Base-by-base conservation (phyloP, 2,113 vertebrate species). In the Mesocricetus auratus region DNA sequence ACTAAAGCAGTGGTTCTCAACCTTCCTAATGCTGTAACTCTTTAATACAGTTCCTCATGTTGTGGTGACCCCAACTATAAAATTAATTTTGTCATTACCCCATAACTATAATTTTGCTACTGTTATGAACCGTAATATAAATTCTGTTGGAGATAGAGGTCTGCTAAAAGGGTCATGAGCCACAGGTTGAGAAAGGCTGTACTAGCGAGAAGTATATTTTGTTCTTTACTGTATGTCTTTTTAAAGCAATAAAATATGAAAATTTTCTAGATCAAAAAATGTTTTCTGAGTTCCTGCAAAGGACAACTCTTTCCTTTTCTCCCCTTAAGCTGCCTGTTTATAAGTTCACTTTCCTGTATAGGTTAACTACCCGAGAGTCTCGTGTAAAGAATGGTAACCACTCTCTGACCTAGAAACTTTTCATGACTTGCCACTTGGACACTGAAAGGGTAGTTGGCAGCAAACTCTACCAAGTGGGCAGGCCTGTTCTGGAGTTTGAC, bases 221-320 rank as follows among this genome's bases (percentile, higher is more conserved):
- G 4, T 21, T 50, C 29, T 47, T 86, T 33, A 86, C 31, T 33
- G 5, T 22, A 86, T 50, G 66, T 66, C 29, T 47, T 45, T 85
- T 86, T 17, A 16, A 47, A 66, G 42, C 39, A 66, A 68, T 50
- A 66, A 68, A 68, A 66, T 19, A 33, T 56, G 17, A 42, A 29
- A 56, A 22, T 11, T 22, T 85, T 66, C 60, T 86, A 36, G 24
- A 42, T 15, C 53, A 58, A 74, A 88, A 83, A 19, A 19, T 86
- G 22, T 68, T 90, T 90, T 95, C 69, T 71, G 60, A 92, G 17
- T 94, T 97, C 39, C 86, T 64, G 62, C 81, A 86, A 96, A 83
- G 17, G 36, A 94, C 39, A 75, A 29, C 73, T 75, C 73, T 75
- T 75, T 94, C 22, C 24, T 95, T 62, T 36, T 56, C 21, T 79